Percentiles rank a stretch among this genome's conserved stretches.
phyloP scores from a whole-genome alignment of 2,888 invertebrate genomes.

The Merodon equestris region DNA sequence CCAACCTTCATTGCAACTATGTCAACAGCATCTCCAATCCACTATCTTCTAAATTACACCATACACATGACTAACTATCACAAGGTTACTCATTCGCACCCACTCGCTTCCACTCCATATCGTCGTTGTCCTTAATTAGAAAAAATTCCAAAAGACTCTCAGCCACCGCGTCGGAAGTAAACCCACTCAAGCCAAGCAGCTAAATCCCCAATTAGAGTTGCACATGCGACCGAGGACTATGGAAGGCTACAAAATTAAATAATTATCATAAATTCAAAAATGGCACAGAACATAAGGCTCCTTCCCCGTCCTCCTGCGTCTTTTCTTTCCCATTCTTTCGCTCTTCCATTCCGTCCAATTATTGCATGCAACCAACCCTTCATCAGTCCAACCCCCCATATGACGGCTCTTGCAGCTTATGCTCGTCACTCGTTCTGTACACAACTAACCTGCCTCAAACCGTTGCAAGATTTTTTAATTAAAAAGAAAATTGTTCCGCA shows the following conservation, averaged over 20 bases:
- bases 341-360: conserved; percentile 10
- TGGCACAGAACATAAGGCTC: conserved; percentile 1
- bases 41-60: too few species aligned
- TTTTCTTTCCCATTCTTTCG: too few species aligned
- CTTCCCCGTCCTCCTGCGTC: too few species aligned
- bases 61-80: too few species aligned
- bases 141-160: background rate
- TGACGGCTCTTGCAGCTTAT: background rate
- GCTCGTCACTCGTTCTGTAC: too few species aligned
- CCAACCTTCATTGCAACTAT: too few species aligned
- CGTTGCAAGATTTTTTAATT: conserved; percentile 52
- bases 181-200: conserved; percentile 6
- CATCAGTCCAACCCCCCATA: conserved; percentile 6
- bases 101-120: too few species aligned
- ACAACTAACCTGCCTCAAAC: background rate
- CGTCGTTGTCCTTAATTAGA: too few species aligned
- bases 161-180: conserved; percentile 17
- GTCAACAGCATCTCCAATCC: too few species aligned
- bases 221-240: conserved; percentile 53
- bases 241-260: conserved; percentile 49
- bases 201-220: conserved; percentile 49
- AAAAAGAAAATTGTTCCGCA: conserved; percentile 55
- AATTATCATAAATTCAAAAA: conserved; percentile 60
- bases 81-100: too few species aligned
- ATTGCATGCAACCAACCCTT: conserved; percentile 7